Evolutionary conservation across 2,113 vertebrate species (phyloP).

Genomic region (Vombatus ursinus): DNA sequence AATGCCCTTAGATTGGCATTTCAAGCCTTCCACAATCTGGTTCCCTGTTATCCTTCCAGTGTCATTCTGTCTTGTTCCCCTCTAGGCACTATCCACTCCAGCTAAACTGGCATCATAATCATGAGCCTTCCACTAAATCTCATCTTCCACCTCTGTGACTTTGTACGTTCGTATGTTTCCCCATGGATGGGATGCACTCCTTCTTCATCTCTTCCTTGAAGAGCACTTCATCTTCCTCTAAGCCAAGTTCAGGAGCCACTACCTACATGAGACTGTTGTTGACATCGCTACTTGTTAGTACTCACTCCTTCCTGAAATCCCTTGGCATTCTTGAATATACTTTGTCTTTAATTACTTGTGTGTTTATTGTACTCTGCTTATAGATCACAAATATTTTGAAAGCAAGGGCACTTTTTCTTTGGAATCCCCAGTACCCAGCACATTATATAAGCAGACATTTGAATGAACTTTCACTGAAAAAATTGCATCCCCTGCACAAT

Average conservation of each 20-base stretch:
- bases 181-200: neutral
- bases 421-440: neutral
- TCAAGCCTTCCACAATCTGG: neutral
- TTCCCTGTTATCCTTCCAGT: neutral
- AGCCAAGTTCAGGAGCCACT: neutral
- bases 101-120: neutral
- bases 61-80: neutral
- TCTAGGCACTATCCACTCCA: neutral
- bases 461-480: neutral
- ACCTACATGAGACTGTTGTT: neutral
- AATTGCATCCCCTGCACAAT: neutral
- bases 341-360: neutral
- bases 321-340: neutral
- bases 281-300: neutral
- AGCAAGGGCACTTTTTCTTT: neutral
- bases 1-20: neutral
- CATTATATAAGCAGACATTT: neutral
- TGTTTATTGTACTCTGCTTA: neutral
- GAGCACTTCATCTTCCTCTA: neutral
- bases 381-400: neutral
- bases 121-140: neutral
- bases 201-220: neutral
- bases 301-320: neutral
- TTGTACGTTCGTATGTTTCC: too few relatives aligned
- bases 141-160: too few relatives aligned